These are phyloP conservation scores for Sicus ferrugineus DNA, from an alignment of 2,888 invertebrate genomes.

Conservation along the genomic window DNA sequence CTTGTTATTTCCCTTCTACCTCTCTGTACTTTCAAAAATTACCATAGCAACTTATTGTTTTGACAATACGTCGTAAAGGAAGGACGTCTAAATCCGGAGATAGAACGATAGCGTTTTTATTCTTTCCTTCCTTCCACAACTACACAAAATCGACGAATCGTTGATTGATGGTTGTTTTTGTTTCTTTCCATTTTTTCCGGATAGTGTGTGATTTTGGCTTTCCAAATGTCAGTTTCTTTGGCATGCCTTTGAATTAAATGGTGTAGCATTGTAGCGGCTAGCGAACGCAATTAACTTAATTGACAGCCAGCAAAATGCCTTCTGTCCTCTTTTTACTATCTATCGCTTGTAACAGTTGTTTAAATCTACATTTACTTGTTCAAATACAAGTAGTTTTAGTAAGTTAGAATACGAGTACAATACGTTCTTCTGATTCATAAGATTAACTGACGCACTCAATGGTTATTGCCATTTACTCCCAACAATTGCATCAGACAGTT, in stretches of 20 bases:
- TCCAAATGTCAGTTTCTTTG: too few species aligned
- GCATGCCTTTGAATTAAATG: background rate
- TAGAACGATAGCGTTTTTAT: background rate
- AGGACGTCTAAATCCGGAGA: background rate
- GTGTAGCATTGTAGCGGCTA: background rate
- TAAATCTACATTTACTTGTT: too few species aligned
- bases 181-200: background rate
- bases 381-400: too few species aligned
- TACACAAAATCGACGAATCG: background rate
- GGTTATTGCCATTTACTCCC: too few species aligned
- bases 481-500: too few species aligned
- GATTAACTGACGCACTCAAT: too few species aligned
- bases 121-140: background rate
- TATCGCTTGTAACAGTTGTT: too few species aligned
- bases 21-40: conserved; percentile 17
- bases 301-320: conserved; percentile 5
- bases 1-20: conserved; percentile 11
- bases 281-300: conserved; percentile 15
- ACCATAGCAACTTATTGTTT: conserved; percentile 33
- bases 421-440: background rate
- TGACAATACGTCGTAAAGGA: conserved; percentile 15
- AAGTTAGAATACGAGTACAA: background rate
- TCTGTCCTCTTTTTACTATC: background rate
- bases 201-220: too few species aligned
- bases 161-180: conserved; percentile 1